Conservation (phyloP, 2,797 vertebrate genomes). For the Anisognathus igniventris region DNA sequence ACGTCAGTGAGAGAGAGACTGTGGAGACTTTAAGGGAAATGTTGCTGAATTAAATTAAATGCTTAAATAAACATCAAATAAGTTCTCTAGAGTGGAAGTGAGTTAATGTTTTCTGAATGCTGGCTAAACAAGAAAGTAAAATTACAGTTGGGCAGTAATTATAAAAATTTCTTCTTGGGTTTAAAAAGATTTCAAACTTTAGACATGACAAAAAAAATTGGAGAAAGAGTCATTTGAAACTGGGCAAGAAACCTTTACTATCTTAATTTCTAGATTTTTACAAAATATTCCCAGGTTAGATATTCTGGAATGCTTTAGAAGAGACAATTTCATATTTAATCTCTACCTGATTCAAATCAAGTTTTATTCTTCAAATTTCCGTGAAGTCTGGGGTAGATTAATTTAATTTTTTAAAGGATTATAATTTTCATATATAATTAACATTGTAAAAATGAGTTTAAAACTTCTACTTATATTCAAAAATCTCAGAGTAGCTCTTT, state of each 20-base stretch:
- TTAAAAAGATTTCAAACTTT: background rate
- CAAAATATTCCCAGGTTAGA: background rate
- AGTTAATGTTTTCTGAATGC: constrained; percentile 24
- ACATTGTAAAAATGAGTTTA: background rate
- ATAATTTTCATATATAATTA: background rate
- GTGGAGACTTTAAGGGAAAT: constrained; percentile 16
- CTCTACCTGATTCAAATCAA: background rate
- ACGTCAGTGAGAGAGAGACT: background rate
- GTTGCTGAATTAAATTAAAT: constrained; percentile 37
- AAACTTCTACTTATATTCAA: background rate
- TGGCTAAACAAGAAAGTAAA: constrained; percentile 4
- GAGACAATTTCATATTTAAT: background rate
- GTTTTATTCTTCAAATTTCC: background rate
- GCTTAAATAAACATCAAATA: constrained; percentile 42
- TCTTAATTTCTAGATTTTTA: background rate
- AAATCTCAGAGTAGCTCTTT: background rate
- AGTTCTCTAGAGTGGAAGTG: constrained; percentile 8
- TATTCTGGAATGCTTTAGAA: background rate
- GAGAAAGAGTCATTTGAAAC: background rate
- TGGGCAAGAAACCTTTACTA: background rate
- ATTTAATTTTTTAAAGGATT: background rate
- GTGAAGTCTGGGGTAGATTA: background rate
- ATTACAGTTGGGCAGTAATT: background rate
- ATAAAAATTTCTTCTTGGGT: background rate
- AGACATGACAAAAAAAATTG: background rate